phyloP scores from a whole-genome alignment of 2,888 invertebrate genomes.

The Hirudinaria manillensis region DNA sequence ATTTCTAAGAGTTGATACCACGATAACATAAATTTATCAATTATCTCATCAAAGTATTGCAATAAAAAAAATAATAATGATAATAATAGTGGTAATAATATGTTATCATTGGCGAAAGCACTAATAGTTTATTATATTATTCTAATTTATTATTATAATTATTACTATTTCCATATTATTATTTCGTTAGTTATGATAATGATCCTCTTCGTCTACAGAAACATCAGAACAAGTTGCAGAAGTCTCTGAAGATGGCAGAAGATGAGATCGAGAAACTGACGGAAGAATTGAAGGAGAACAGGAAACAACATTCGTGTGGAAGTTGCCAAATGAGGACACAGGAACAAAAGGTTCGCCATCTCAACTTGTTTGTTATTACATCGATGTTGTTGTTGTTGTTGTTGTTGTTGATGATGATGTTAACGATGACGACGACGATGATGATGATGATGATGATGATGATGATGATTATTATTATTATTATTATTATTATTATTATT shows the following conservation, averaged over 20 bases:
- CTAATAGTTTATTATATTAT: too few relatives aligned
- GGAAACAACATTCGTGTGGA: background rate
- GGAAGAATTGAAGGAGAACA: slow-evolving; percentile 4
- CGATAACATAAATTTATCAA: too few relatives aligned
- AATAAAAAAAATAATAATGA: too few relatives aligned
- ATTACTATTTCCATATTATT: too few relatives aligned
- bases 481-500: background rate
- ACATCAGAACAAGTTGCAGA: slow-evolving; percentile 15
- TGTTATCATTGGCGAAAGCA: too few relatives aligned
- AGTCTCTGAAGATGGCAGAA: slow-evolving; percentile 8
- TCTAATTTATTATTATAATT: too few relatives aligned
- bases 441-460: background rate
- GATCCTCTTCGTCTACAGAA: background rate
- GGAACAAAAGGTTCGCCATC: background rate
- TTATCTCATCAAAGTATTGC: too few relatives aligned
- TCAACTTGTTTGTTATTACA: background rate
- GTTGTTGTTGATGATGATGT: background rate
- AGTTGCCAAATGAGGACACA: background rate
- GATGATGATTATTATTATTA: background rate
- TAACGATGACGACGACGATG: background rate
- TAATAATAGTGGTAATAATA: too few relatives aligned
- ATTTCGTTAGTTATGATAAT: too few relatives aligned
- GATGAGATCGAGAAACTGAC: slow-evolving; percentile 2
- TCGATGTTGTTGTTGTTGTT: background rate
- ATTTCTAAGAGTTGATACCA: too few relatives aligned